Percentiles rank a stretch among this genome's conserved stretches.
phyloP scores from a whole-genome alignment of 2,797 vertebrate genomes.

The Typhlichthys eigenmanni region DNA sequence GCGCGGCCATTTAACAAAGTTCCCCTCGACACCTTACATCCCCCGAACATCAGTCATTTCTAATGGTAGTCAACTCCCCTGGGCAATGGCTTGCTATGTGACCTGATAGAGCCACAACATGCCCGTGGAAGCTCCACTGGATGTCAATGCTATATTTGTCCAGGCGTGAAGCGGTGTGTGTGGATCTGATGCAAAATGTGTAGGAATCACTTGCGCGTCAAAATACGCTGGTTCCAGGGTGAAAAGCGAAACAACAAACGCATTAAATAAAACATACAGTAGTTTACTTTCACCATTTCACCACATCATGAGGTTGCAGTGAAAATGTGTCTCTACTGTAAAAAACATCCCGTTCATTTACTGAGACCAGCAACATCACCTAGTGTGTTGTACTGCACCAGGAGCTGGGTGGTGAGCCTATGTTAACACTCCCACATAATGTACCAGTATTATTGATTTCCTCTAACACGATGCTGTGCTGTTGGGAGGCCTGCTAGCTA shows the following conservation, averaged over 20 bases:
- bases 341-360: not conserved
- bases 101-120: slow-evolving; percentile 28
- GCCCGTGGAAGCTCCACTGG: slow-evolving; percentile 27
- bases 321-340: too few relatives aligned
- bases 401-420: slow-evolving; percentile 50
- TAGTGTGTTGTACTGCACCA: slow-evolving; percentile 48
- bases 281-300: too few relatives aligned
- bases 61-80: slow-evolving; percentile 48
- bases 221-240: too few relatives aligned
- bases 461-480: slow-evolving; percentile 55
- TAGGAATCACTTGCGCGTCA: not conserved
- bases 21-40: slow-evolving; percentile 59
- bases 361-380: slow-evolving; percentile 49
- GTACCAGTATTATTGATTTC: slow-evolving; percentile 57
- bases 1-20: slow-evolving; percentile 71
- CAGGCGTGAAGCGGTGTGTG: not conserved
- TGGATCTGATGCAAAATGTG: slow-evolving; percentile 2
- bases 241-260: too few relatives aligned
- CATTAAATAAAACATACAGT: too few relatives aligned
- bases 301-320: too few relatives aligned
- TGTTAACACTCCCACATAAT: slow-evolving; percentile 30
- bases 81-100: slow-evolving; percentile 38
- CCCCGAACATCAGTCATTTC: slow-evolving; percentile 67
- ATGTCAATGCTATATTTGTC: slow-evolving; percentile 7
- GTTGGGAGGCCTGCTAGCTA: slow-evolving; percentile 32